Evolutionary conservation across 1,140 invertebrate species (phyloP), one percentile per base, ranked within the genome.

Genomic region (Ridgeia piscesae): DNA sequence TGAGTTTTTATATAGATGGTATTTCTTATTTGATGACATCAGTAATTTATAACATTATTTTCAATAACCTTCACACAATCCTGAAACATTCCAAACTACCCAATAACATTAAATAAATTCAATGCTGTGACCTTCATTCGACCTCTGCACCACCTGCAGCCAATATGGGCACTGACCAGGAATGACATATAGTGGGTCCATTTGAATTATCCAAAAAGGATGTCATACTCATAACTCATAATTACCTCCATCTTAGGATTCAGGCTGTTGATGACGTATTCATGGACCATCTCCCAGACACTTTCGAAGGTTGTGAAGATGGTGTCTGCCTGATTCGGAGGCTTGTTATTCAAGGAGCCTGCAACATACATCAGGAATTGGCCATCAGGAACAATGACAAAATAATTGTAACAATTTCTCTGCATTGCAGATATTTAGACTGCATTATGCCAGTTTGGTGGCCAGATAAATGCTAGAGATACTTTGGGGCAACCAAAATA

Each of bases 231-330:
- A 77, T 21, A 31, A 77, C 58, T 77, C 27, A 77, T 77, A 77
- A 17, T 77, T 93, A 99, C 98, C 93, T 97, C 97, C 97, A 99
- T 99, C 93, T 97, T 97, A 33, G 98, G 97, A 6, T 95, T 96
- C 0, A 99, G 96, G 94, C 97, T 98, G 96, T 99, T 98, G 1
- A 97, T 97, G 35, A 97, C 97, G 97, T 98, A 99, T 0, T 97
- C 97, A 95, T 98, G 98, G 6, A 98, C 96, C 90, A 97, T 97
- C 33, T 97, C 96, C 95, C 98, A 99, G 1, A 98, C 97, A 93
- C 97, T 96, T 92, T 98, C 97, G 95, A 99, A 99, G 0, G 98
- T 95, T 88, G 97, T 94, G 50, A 97, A 97, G 90, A 99, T 98
- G 6, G 98, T 96, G 93, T 97, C 97, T 91, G 97, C 93, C 94